Base-by-base conservation (phyloP, 2,797 vertebrate genomes). In the Nothura maculosa region DNA sequence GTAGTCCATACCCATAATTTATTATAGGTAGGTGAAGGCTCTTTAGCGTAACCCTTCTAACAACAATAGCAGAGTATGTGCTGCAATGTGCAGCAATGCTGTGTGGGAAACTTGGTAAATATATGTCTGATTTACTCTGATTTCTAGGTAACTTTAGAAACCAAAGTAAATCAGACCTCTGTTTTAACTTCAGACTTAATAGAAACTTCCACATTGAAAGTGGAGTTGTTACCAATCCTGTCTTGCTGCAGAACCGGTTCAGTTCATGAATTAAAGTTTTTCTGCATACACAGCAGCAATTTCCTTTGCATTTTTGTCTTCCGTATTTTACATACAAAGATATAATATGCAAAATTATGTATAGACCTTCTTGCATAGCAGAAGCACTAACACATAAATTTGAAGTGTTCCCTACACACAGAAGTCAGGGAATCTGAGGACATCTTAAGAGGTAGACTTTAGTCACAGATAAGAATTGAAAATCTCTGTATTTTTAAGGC, bases 381-480 rank as follows among this genome's bases (percentile, higher is more conserved):
- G n/a, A 78, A 72, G 78, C 48, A 48, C 10, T 0, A 0, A 42
- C 14, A 34, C 0, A 3, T 10, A 43, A 52, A 24, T 60, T 25
- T 30, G 15, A 75, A 52, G 61, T 42, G 6, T 42, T 20, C 3
- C 24, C 12, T 42, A 0, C 15, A 10, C 16, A 9, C 24, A 66
- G 52, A 80, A 77, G 72, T 30, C 10, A 7, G 10, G 15, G 34
- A 5, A 63, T 28, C 12, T 21, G 27, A 15, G 48, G 30, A 55
- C 17, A 20, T 55, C 54, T 42, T 36, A 32, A 57, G 32, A 38
- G 28, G 42, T 57, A 48, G 24, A 58, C 45, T 28, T 28, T 42
- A 10, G 36, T 75, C 32, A 42, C 4, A 12, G 10, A 27, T 81
- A 25, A 78, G 34, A 81, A 68, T 3, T 28, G 14, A 72, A 63